These are phyloP conservation scores for Coelopa frigida DNA, from an alignment of 1,140 invertebrate genomes.

Conservation along the genomic window DNA sequence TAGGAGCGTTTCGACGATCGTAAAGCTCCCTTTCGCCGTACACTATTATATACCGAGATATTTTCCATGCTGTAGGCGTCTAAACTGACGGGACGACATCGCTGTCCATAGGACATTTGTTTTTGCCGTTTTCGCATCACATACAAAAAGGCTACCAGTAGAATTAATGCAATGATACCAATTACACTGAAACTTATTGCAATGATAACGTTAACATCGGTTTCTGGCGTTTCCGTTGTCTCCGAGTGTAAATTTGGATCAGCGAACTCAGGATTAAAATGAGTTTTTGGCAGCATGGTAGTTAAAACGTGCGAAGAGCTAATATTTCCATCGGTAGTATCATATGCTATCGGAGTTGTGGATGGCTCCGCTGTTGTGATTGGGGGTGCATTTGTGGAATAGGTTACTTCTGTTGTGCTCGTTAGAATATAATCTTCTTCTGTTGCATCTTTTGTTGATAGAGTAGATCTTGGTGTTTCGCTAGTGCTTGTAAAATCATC, in stretches of 20 bases:
- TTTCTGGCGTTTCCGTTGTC: slow-evolving; percentile 19
- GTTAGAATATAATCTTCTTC: too few relatives aligned
- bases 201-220: slow-evolving; percentile 47
- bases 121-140: slow-evolving; percentile 65
- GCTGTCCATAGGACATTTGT: slow-evolving; percentile 64
- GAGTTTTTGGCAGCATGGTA: slow-evolving; percentile 14
- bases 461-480: not conserved
- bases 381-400: not conserved
- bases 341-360: not conserved
- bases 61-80: slow-evolving; percentile 86
- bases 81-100: slow-evolving; percentile 77
- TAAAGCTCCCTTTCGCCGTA: slow-evolving; percentile 59
- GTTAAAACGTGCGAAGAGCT: too few relatives aligned
- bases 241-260: slow-evolving; percentile 18
- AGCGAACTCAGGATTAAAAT: slow-evolving; percentile 14
- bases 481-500: slow-evolving; percentile 7
- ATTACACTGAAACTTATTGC: slow-evolving; percentile 51
- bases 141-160: slow-evolving; percentile 60
- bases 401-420: not conserved
- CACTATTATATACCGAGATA: slow-evolving; percentile 73
- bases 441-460: too few relatives aligned
- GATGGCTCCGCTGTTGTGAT: not conserved
- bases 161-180: slow-evolving; percentile 50
- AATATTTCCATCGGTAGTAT: not conserved
- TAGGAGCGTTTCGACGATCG: slow-evolving; percentile 82